Percentiles rank a stretch among this genome's conserved stretches.
These are phyloP conservation scores for Poliocrania exsul DNA, from an alignment of 2,797 vertebrate genomes.

Conservation along the genomic window DNA sequence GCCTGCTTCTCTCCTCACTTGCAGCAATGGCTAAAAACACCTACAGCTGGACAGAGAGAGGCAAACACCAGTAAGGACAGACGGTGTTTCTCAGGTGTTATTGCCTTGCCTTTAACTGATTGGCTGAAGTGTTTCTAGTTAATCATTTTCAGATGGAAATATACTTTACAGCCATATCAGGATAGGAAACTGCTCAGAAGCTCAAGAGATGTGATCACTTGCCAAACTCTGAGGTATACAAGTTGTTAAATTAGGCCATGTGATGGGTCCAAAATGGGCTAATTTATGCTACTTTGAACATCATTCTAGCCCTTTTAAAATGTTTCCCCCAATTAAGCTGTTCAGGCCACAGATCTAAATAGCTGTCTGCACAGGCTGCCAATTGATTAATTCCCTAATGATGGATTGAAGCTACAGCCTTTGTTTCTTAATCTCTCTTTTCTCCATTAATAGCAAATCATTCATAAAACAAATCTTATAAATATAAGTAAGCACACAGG, in stretches of 20 bases:
- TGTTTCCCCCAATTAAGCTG: slow-evolving; percentile 78
- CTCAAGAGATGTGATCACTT: slow-evolving; percentile 67
- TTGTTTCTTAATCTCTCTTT: slow-evolving; percentile 80
- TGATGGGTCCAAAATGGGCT: slow-evolving; percentile 75
- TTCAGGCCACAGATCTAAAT: slow-evolving; percentile 78
- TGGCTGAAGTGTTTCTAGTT: neutral
- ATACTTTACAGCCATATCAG: slow-evolving; percentile 33
- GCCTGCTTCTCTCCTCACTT: neutral
- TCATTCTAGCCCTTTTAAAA: slow-evolving; percentile 75
- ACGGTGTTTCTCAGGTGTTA: neutral
- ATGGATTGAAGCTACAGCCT: slow-evolving; percentile 81
- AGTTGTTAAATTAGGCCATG: slow-evolving; percentile 76
- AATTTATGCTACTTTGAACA: slow-evolving; percentile 79
- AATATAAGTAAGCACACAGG: slow-evolving; percentile 60
- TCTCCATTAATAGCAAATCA: slow-evolving; percentile 74
- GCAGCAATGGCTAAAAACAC: neutral
- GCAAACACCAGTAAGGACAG: fast-evolving
- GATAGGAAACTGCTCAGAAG: slow-evolving; percentile 50
- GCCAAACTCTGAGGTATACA: slow-evolving; percentile 74
- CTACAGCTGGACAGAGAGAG: neutral
- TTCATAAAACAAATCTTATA: slow-evolving; percentile 66
- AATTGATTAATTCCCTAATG: slow-evolving; percentile 84
- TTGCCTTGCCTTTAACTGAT: neutral
- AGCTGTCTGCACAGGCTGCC: slow-evolving; percentile 77
- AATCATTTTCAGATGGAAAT: slow-evolving; percentile 60